phyloP scores from a whole-genome alignment of 2,797 vertebrate species.

The Myotis pilosus region DNA sequence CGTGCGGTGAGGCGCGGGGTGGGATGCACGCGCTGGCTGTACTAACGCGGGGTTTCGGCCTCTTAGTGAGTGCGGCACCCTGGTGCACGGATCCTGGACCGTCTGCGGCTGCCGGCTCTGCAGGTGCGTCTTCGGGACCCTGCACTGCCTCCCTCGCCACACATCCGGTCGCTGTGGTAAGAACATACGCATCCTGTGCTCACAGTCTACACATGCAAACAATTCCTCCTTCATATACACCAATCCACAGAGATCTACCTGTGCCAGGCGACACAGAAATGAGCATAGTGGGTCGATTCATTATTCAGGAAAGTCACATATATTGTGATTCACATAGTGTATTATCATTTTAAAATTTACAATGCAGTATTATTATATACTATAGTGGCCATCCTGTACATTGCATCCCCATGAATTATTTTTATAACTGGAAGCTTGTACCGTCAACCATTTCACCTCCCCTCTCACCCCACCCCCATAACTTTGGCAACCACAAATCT shows the following conservation, averaged over 20 bases:
- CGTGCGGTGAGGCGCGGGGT: too few species aligned
- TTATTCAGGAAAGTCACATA: not conserved
- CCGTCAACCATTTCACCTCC: not conserved
- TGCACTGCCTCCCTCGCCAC: constrained; percentile 90
- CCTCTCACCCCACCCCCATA: not conserved
- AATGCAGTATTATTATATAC: not conserved
- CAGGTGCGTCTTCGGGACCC: constrained; percentile 85
- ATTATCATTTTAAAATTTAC: not conserved
- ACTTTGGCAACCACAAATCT: not conserved
- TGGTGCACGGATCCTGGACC: constrained; percentile 92
- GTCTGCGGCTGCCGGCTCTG: constrained; percentile 84
- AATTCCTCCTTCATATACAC: not conserved
- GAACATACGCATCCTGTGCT: constrained; percentile 40
- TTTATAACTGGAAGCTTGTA: not conserved
- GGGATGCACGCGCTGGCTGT: not conserved
- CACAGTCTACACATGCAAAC: fast-evolving
- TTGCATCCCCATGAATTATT: not conserved
- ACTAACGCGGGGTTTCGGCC: not conserved
- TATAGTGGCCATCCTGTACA: not conserved
- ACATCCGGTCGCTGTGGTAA: constrained; percentile 90
- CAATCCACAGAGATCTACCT: not conserved
- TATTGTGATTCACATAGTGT: not conserved
- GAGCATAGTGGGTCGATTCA: not conserved
- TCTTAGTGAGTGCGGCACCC: constrained; percentile 87
- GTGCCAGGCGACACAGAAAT: not conserved